These are phyloP conservation scores for Chiloscyllium plagiosum DNA, from an alignment of 2,113 vertebrate genomes.

Conservation along the genomic window DNA sequence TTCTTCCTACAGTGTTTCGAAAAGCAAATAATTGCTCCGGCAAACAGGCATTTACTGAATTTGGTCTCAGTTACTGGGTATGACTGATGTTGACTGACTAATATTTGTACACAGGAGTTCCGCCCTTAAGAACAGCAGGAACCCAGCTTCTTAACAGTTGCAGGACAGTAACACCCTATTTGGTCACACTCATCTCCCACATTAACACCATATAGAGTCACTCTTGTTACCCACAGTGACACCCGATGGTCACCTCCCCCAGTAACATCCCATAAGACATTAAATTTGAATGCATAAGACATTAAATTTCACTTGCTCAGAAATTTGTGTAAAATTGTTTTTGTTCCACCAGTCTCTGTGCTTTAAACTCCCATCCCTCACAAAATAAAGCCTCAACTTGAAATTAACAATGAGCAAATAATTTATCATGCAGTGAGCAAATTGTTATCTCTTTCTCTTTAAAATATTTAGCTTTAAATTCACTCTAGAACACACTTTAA, in stretches of 20 bases:
- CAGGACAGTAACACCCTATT: neutral
- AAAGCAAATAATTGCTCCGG: neutral
- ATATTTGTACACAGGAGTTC: neutral
- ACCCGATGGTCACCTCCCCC: neutral
- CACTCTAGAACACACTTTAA: too few species aligned
- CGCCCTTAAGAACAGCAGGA: neutral
- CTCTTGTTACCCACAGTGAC: neutral
- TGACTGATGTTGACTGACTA: neutral
- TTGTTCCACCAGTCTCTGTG: too few species aligned
- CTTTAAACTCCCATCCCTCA: neutral
- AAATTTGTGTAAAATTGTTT: too few species aligned
- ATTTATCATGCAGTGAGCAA: too few species aligned
- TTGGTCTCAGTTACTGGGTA: neutral
- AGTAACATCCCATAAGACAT: neutral
- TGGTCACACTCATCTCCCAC: neutral
- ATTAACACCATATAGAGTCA: neutral
- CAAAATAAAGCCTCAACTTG: too few species aligned
- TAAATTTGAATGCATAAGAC: too few species aligned
- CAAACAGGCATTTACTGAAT: neutral
- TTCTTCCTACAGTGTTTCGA: neutral
- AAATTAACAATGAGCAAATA: too few species aligned
- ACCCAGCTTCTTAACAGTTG: neutral
- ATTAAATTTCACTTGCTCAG: too few species aligned
- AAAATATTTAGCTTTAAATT: too few species aligned
- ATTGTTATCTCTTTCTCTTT: too few species aligned